phyloP scores from a whole-genome alignment of 2,888 invertebrate species.

The Tryphoninae sp. region DNA sequence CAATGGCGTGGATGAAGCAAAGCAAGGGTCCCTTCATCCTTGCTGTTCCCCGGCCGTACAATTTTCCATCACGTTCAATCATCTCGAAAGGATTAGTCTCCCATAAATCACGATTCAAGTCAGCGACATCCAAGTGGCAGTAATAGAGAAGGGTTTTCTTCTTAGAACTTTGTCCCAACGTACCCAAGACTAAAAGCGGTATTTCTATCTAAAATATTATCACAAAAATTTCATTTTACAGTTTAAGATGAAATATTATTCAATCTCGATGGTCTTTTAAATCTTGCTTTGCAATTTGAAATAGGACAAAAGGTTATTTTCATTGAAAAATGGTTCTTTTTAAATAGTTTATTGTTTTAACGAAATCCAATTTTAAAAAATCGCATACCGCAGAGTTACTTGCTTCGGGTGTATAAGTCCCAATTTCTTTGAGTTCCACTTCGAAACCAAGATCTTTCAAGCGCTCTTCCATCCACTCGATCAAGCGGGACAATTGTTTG shows the following conservation, averaged over 20 bases:
- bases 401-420: slow-evolving; percentile 71
- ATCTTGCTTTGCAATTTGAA: neutral
- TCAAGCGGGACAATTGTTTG: slow-evolving; percentile 75
- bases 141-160: slow-evolving; percentile 80
- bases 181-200: slow-evolving; percentile 80
- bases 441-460: slow-evolving; percentile 78
- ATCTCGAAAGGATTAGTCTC: slow-evolving; percentile 80
- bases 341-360: neutral
- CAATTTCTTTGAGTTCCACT: slow-evolving; percentile 70
- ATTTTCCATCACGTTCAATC: slow-evolving; percentile 73
- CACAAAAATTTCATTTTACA: neutral
- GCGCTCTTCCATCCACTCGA: slow-evolving; percentile 78
- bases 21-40: slow-evolving; percentile 81
- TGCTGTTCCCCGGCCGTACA: slow-evolving; percentile 80
- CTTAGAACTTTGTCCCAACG: slow-evolving; percentile 73
- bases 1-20: slow-evolving; percentile 80
- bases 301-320: neutral
- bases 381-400: slow-evolving; percentile 43
- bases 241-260: neutral
- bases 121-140: slow-evolving; percentile 80
- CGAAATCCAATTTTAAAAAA: slow-evolving; percentile 4
- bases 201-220: slow-evolving; percentile 70
- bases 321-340: neutral
- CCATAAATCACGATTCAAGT: slow-evolving; percentile 77
- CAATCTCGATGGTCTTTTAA: too few species aligned